Base-by-base conservation (phyloP, 1,140 invertebrate species). In the Goniozus legneri region DNA sequence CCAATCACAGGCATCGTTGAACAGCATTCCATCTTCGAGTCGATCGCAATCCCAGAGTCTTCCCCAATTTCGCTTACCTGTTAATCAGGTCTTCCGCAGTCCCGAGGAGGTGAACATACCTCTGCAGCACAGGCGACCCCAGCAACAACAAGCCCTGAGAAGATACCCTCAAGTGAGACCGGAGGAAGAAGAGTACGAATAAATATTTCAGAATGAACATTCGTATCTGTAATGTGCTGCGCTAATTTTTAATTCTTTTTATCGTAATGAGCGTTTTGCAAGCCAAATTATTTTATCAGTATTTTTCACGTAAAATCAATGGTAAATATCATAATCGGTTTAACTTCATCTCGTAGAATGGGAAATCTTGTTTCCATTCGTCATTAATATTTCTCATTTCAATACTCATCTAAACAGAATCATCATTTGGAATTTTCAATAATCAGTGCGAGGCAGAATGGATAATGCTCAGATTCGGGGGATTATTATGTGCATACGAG, bases 61-160 rank as follows among this genome's bases (percentile, higher is more conserved):
- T 44, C 59, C 44, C 1, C 65, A 69, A 31, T 75, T 65, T 47
- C 73, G 70, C 50, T 46, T 73, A 44, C 71, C 71, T 1, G 46
- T 71, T 4, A 76, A 76, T 8, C 86, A 89, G 64, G 88, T 90
- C 4, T 92, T 88, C 67, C 82, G 86, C 48, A 87, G 87, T 14
- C 87, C 89, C 2, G 88, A 92, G 66, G 87, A 90, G 63, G 87
- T 91, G 1, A 91, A 92, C 64, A 91, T 91, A 49, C 88, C 89
- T 1, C 76, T 91, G 21, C 83, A 85, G 41, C 87, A 90, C 56
- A 80, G 89, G 57, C 73, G 86, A 61, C 85, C 85, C 3, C 72
- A 71, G 35, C 33, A 56, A 12, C 49, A 62, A 14, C 60, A 69
- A 16, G 53, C 56, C 3, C 44, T 69, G 13, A 67, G 71, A 54